Base-by-base conservation (phyloP, 2,113 vertebrate genomes). In the Oreocharis arfaki region DNA sequence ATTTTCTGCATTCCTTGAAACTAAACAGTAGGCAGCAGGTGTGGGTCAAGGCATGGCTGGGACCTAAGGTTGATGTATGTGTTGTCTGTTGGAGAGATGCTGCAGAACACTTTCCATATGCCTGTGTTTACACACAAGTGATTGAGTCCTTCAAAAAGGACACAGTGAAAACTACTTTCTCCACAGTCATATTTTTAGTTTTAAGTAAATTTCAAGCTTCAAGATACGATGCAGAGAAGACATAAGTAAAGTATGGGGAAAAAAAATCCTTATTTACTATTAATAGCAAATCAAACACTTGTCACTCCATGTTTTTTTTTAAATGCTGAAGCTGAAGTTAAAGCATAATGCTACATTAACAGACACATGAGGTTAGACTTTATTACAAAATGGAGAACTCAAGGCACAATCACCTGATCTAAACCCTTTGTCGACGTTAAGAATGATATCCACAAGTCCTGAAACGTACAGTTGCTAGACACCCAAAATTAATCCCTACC, bases 181-280 rank as follows among this genome's bases (percentile, higher is more conserved):
- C 10, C 11, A 69, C n/a, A 49, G 35, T 57, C 0, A 0, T 60
- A 56, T n/a, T 75, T 75, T 64, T 89, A 8, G 77, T 24, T 84
- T 23, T 47, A 41, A 71, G 13, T 5, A 49, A 55, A 26, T 75
- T 42, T 63, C 65, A 82, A 88, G 10, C 9, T 85, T 83, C 28
- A 33, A 56, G 26, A 28, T 28, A 35, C 3, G 20, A 47, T 2
- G 6, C 13, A 56, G 37, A 59, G 11, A 74, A 87, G 19, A 18
- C 1, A 13, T 19, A 50, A 0, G 2, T 37, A 69, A 26, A 44
- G 27, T 30, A 46, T 15, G 17, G 9, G 27, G 1, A 1, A 13
- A 12, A 12, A 10, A 19, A 15, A 18, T 3, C 4, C 22, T 74
- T 76, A 41, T 49, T 78, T 85, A 57, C 4, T n/a, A 14, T 28